Evolutionary conservation across 1,140 invertebrate species (phyloP).

Genomic region (Meloidogyne hapla): DNA sequence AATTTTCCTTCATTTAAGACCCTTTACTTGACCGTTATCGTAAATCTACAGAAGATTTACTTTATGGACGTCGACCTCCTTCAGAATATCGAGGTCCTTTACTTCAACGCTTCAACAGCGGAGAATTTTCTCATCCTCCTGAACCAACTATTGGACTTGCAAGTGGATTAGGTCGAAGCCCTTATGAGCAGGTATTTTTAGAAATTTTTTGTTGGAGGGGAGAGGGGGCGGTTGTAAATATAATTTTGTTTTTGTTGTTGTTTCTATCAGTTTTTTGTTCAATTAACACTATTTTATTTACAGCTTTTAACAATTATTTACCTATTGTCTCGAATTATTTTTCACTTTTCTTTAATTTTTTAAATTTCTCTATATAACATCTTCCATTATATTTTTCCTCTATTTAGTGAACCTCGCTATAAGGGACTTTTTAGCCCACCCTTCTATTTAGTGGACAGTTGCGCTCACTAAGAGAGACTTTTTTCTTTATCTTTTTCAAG

Average conservation of each 20-base stretch:
- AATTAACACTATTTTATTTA: background rate
- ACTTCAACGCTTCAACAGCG: slow-evolving; percentile 58
- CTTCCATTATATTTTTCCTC: background rate
- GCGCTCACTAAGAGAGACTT: too few relatives aligned
- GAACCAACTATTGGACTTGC: slow-evolving; percentile 28
- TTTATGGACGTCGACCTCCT: slow-evolving; percentile 27
- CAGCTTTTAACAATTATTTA: background rate
- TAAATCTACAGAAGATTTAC: slow-evolving; percentile 57
- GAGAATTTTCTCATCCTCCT: slow-evolving; percentile 50
- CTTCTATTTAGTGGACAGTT: background rate
- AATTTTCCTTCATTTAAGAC: slow-evolving; percentile 43
- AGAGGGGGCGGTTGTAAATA: background rate
- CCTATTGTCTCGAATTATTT: background rate
- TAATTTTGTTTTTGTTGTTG: background rate
- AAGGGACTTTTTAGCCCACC: background rate
- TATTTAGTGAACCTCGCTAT: background rate
- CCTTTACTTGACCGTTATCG: slow-evolving; percentile 46
- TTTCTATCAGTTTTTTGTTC: too few relatives aligned
- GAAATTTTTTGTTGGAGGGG: background rate
- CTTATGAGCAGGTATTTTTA: slow-evolving; percentile 56
- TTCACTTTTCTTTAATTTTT: background rate
- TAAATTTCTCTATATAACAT: background rate
- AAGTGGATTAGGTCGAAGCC: slow-evolving; percentile 44
- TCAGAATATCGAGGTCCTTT: slow-evolving; percentile 60
- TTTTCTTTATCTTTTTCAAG: background rate